Evolutionary conservation across 1,140 invertebrate species (phyloP).

Genomic region (Colletes latitarsis): DNA sequence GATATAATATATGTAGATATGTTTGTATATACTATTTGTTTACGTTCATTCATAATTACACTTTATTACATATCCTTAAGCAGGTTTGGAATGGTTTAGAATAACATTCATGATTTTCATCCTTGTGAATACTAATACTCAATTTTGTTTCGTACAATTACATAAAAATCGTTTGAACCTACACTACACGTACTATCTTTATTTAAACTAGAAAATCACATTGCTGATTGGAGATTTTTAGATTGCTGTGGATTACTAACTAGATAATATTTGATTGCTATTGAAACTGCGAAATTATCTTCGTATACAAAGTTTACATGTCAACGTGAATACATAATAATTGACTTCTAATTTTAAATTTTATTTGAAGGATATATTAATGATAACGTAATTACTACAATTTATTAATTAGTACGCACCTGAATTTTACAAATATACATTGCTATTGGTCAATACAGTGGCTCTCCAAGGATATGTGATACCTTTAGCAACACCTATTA

Average conservation of each 20-base stretch:
- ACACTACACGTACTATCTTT: neutral
- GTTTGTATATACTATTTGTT: neutral
- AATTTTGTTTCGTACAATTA: neutral
- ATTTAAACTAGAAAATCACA: slow-evolving; percentile 4
- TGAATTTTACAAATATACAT: neutral
- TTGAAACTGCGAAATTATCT: neutral
- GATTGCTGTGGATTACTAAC: neutral
- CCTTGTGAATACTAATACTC: slow-evolving; percentile 10
- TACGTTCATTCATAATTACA: slow-evolving; percentile 26
- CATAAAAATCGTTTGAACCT: neutral
- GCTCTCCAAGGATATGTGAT: too few relatives aligned
- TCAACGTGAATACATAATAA: neutral
- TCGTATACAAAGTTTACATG: neutral
- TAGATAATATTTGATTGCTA: neutral
- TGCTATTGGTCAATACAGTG: neutral
- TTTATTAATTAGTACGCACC: neutral
- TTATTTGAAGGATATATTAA: neutral
- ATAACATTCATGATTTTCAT: slow-evolving; percentile 7
- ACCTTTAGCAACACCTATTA: too few relatives aligned
- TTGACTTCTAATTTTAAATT: neutral
- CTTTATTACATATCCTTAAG: neutral
- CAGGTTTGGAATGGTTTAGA: neutral
- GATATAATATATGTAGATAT: neutral
- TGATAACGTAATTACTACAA: neutral
- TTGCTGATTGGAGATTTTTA: slow-evolving; percentile 4